A percentile compares a stretch with the other conserved stretches of the same genome.
phyloP scores from a whole-genome alignment of 2,888 invertebrate genomes.

The Melikaiella ostensackeni region DNA sequence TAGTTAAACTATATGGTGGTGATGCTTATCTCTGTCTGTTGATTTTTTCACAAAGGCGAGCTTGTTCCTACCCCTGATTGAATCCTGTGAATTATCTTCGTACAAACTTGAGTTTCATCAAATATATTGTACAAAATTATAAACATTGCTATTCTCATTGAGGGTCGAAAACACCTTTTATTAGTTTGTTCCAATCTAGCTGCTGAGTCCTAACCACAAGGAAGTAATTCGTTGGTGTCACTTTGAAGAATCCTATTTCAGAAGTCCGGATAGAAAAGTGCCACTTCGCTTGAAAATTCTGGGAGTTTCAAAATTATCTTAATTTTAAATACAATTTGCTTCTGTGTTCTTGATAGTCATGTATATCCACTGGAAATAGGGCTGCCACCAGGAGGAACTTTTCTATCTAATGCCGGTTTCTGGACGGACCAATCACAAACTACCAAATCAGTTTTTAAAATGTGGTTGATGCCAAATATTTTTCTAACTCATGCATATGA shows the following conservation, averaged over 20 bases:
- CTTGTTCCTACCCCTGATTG: constrained; percentile 22
- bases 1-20: constrained; percentile 35
- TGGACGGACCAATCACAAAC: too few species aligned
- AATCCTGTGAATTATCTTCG: constrained; percentile 17
- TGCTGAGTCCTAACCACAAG: too few species aligned
- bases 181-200: neutral
- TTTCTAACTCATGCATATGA: too few species aligned
- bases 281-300: neutral
- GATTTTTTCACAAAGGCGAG: constrained; percentile 5
- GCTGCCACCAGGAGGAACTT: too few species aligned
- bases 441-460: too few species aligned
- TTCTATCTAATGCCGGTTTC: too few species aligned
- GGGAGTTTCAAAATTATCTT: neutral
- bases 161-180: neutral
- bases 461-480: too few species aligned
- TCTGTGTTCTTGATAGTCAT: too few species aligned
- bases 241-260: too few species aligned
- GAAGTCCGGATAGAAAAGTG: neutral
- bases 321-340: too few species aligned
- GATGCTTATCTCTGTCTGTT: constrained; percentile 12
- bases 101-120: constrained; percentile 14
- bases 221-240: too few species aligned
- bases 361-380: too few species aligned
- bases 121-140: constrained; percentile 33
- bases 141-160: neutral